Evolutionary conservation across 2,888 invertebrate species (phyloP).

Genomic region (Gortyna flavago): DNA sequence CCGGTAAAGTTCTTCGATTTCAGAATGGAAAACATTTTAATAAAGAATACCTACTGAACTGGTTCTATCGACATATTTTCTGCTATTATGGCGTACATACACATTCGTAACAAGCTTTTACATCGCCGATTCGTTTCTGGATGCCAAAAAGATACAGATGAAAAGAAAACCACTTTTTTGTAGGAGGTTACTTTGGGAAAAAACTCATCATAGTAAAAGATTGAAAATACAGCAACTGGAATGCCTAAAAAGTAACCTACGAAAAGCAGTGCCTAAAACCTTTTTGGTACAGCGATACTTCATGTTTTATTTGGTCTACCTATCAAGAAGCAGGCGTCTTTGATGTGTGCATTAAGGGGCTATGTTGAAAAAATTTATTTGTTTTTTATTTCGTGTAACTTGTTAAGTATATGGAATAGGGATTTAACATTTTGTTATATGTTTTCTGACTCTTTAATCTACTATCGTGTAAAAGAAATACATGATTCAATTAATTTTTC

Average conservation of each 20-base stretch:
- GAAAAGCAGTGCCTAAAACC: neutral
- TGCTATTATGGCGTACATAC: too few relatives aligned
- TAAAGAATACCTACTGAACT: neutral
- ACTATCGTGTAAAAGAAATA: too few relatives aligned
- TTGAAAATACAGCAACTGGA: neutral
- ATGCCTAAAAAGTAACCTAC: neutral
- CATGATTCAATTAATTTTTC: too few relatives aligned
- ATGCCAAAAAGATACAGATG: neutral
- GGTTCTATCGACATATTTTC: neutral
- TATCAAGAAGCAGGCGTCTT: neutral
- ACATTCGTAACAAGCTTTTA: neutral
- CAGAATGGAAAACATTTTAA: neutral
- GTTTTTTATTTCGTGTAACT: too few relatives aligned
- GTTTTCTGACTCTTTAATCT: too few relatives aligned
- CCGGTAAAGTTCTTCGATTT: neutral
- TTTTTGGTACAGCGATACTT: neutral
- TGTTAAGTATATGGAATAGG: too few relatives aligned
- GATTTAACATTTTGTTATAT: too few relatives aligned
- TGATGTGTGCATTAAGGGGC: neutral
- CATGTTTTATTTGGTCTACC: neutral
- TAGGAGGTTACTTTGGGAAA: neutral
- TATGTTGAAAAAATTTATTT: too few relatives aligned
- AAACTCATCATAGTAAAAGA: neutral
- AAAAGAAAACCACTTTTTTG: neutral
- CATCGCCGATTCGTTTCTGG: neutral